Evolutionary conservation across 2,113 vertebrate genomes (phyloP), one percentile per base, ranked within the genome.

Genomic region (Perognathus longimembris): DNA sequence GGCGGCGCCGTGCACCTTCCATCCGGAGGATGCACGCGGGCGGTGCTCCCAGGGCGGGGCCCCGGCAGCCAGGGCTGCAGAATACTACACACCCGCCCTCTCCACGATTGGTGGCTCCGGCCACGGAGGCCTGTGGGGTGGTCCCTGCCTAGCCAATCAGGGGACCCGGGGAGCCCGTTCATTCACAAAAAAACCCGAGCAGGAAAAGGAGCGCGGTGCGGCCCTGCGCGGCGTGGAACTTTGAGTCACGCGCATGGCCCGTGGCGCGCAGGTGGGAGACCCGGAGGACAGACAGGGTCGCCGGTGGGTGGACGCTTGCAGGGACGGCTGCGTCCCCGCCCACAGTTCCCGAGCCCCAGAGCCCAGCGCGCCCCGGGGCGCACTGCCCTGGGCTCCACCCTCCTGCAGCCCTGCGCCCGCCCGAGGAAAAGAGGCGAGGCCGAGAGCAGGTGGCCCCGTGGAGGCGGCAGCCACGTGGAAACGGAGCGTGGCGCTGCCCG

Each of bases 71-170:
- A 57, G 28, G 57, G 90, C 36, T 21, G 67, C 38, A 5, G 59
- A 61, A 81, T 38, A 69, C 66, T 11, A 45, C 38, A 67, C 73
- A 50, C 30, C 77, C 54, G 42, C 67, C 34, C 0, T 63, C 57
- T 78, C 67, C 78, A 32, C 20, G 82, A 95, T 92, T 96, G 95
- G 95, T 34, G 77, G 59, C 67, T 86, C 5, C 0, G 87, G 82
- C 88, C 95, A 94, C 95, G 88, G 97, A 76, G 97, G 93, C 93
- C 85, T 89, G 95, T 97, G 97, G 96, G 97, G 97, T 97, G 98
- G 95, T 97, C 61, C 89, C 94, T 81, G 20, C 91, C 42, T 95
- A 98, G 96, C 98, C 98, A 98, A 98, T 98, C 84, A 96, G 94
- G 66, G 81, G 88, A 94, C 93, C 76, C 38, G 92, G 96, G 96